phyloP scores from a whole-genome alignment of 2,888 invertebrate species.

The Monochamus alternatus region DNA sequence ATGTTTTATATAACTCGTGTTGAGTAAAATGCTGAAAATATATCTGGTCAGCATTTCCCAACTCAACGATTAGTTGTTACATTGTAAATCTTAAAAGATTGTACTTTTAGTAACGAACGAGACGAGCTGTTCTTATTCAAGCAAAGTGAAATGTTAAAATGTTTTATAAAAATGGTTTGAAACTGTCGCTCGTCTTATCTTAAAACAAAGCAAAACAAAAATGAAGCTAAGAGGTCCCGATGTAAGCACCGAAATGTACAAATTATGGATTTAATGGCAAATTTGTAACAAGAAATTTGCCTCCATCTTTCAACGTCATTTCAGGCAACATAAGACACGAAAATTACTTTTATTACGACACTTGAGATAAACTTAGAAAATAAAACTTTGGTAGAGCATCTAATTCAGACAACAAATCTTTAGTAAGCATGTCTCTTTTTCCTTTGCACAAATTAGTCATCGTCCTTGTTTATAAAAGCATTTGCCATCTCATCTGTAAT shows the following conservation, averaged over 20 bases:
- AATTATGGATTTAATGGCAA: conserved; percentile 38
- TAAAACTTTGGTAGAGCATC: conserved; percentile 53
- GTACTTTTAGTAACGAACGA: conserved; percentile 9
- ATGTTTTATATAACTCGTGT: background rate
- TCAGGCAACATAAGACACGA: conserved; percentile 39
- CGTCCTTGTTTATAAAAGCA: conserved; percentile 39
- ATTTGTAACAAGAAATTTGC: conserved; percentile 35
- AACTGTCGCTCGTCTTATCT: background rate
- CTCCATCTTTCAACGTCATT: conserved; percentile 40
- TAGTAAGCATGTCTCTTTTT: conserved; percentile 48
- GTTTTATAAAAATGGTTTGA: conserved; percentile 14
- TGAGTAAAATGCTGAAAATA: conserved; percentile 16
- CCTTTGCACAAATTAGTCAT: conserved; percentile 48
- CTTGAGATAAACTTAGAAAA: conserved; percentile 56
- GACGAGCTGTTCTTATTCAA: background rate
- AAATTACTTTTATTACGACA: conserved; percentile 55
- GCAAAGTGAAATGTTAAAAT: conserved; percentile 10
- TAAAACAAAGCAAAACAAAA: conserved; percentile 1
- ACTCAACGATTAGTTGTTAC: background rate
- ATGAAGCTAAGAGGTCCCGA: background rate
- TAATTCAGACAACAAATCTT: conserved; percentile 59
- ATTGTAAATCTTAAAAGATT: conserved; percentile 1
- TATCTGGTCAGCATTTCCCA: conserved; percentile 18
- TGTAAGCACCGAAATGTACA: conserved; percentile 5
- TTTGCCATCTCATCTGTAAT: conserved; percentile 23